phyloP scores from a whole-genome alignment of 2,888 invertebrate species.

The Hypolimnas misippus region DNA sequence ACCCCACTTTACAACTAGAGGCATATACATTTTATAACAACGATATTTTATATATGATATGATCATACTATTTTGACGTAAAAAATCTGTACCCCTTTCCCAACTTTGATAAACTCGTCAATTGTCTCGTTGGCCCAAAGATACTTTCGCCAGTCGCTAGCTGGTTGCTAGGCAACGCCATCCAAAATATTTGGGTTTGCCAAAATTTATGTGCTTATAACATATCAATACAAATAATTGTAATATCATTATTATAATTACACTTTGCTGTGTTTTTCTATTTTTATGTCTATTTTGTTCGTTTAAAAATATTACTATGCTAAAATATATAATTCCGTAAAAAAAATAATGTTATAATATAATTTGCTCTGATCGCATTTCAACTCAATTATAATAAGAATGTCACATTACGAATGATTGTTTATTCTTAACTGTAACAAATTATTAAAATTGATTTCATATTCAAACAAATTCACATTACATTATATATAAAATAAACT shows the following conservation, averaged over 20 bases:
- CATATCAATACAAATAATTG: no score
- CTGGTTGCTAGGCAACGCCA: no score
- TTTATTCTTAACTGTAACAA: slow-evolving; percentile 26
- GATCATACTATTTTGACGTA: no score
- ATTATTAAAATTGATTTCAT: slow-evolving; percentile 38
- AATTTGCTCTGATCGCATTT: slow-evolving; percentile 8
- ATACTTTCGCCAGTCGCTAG: no score
- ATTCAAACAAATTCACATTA: slow-evolving; percentile 32
- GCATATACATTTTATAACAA: slow-evolving; percentile 2
- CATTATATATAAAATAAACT: slow-evolving; percentile 12
- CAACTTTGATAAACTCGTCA: no score
- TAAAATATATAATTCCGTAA: background rate
- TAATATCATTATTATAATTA: no score
- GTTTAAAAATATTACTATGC: background rate
- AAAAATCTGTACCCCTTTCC: no score
- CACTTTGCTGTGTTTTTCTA: background rate
- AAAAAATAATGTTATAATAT: background rate
- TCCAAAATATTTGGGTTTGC: background rate
- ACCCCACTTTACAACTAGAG: slow-evolving; percentile 25
- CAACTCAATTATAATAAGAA: slow-evolving; percentile 17
- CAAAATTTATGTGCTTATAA: no score
- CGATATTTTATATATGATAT: no score
- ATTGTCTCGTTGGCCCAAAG: no score
- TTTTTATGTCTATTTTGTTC: background rate
- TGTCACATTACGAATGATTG: slow-evolving; percentile 11